Evolutionary conservation across 2,797 vertebrate species (phyloP).

Genomic region (Forpus xanthops): DNA sequence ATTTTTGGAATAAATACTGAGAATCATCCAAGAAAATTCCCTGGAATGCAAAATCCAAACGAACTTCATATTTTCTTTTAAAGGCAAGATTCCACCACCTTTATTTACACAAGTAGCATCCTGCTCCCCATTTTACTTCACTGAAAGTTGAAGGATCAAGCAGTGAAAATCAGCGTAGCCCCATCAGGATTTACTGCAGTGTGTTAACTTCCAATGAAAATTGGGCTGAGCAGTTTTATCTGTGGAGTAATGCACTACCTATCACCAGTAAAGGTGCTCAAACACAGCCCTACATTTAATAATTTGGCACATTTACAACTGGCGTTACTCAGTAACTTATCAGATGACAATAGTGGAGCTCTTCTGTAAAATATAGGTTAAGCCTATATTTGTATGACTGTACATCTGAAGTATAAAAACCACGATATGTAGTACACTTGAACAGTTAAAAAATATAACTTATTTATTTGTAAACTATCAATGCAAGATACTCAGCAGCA

Average conservation of each 20-base stretch:
- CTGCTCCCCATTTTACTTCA: neutral
- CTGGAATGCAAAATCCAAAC: conserved; percentile 51
- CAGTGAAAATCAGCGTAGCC: conserved; percentile 24
- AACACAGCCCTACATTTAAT: conserved; percentile 41
- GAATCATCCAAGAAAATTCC: conserved; percentile 50
- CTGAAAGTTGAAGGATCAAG: conserved; percentile 18
- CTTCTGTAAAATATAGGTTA: conserved; percentile 72
- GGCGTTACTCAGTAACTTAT: conserved; percentile 58
- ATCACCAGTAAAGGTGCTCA: conserved; percentile 43
- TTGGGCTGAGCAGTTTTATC: conserved; percentile 8
- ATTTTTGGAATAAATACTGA: conserved; percentile 61
- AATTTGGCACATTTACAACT: conserved; percentile 62
- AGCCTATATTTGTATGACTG: conserved; percentile 70
- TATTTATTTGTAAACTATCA: conserved; percentile 79
- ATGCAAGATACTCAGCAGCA: conserved; percentile 69
- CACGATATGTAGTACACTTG: conserved; percentile 69
- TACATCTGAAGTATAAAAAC: conserved; percentile 78
- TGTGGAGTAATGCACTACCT: conserved; percentile 24
- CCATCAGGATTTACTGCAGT: conserved; percentile 8
- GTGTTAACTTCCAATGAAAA: conserved; percentile 16
- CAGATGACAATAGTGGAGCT: conserved; percentile 62
- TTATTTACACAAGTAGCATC: conserved; percentile 54
- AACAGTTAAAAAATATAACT: conserved; percentile 80
- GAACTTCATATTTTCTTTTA: neutral
- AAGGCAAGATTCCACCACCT: conserved; percentile 36